Evolutionary conservation across 2,888 invertebrate genomes (phyloP), one percentile per base, ranked within the genome.

Genomic region (Lingula anatina): DNA sequence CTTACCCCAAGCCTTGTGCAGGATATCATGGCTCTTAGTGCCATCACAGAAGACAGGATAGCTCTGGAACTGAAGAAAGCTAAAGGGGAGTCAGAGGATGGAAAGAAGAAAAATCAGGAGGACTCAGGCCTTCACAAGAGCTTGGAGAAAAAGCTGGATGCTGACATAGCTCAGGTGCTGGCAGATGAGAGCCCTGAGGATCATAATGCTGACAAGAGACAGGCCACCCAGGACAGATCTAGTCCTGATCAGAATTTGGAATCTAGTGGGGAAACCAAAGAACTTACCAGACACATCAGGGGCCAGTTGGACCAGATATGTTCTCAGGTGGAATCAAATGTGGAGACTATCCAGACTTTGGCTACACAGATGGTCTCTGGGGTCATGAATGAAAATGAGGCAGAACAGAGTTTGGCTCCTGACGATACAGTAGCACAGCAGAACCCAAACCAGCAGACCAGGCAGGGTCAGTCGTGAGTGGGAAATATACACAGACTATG

Each of bases 21-120:
- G 26, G 78, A 82, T 55, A 71, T 84, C 28, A 78, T 82, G n/a
- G 73, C 81, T 43, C 70, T 84, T 21, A 80, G 81, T 48, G 82
- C 83, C 5, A 72, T 84, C 35, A 79, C 80, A 2, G 78, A 80
- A 37, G 82, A 83, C 70, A 79, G 58, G 44, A 38, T 39, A 15
- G 26, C 25, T 27, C 7, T 39, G 2, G 23, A 23, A 26, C 23
- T 38, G 38, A 31, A 20, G 44, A 31, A 42, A n/a, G n/a, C 44
- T 49, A n/a, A 21, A 4, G 27, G 9, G 0, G 35, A 25, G 26
- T 36, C 38, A n/a, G 44, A 42, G 37, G 38, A 23, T 5, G 21
- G 18, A 15, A 46, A 46, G 21, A 46, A 44, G 38, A 31, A 18
- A 12, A 43, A 46, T 15, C 50, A 15, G 41, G 40, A 44, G 23